A percentile compares a stretch with the other conserved stretches of the same genome.
phyloP scores from a whole-genome alignment of 2,888 invertebrate species.

The Penaeus monodon region DNA sequence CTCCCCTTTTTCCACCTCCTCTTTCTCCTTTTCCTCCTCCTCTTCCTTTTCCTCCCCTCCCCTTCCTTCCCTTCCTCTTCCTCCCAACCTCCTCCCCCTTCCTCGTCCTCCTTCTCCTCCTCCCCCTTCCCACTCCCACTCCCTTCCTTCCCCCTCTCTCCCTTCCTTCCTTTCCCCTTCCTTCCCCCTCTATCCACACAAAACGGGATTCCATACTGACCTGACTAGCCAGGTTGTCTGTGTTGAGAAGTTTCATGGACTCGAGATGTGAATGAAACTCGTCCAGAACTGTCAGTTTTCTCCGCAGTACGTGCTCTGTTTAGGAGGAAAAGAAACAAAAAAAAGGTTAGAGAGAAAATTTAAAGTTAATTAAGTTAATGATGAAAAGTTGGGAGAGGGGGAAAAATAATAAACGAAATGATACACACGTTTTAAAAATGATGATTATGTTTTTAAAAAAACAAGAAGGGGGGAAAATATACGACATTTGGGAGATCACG shows the following conservation, averaged over 20 bases:
- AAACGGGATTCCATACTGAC: conserved; percentile 71
- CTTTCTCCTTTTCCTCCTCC: too few relatives aligned
- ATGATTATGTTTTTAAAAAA: too few relatives aligned
- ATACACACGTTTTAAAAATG: too few relatives aligned
- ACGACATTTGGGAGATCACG: too few relatives aligned
- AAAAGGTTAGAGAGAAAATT: not conserved
- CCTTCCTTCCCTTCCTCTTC: not conserved
- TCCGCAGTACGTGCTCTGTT: conserved; percentile 85
- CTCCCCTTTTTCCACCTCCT: not conserved
- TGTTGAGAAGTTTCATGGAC: conserved; percentile 87
- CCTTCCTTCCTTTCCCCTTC: not conserved
- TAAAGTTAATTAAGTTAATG: too few relatives aligned
- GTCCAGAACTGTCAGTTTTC: conserved; percentile 86
- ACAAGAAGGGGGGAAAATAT: too few relatives aligned
- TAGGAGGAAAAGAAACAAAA: not conserved
- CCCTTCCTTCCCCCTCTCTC: not conserved
- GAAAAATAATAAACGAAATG: too few relatives aligned
- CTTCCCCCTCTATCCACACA: not conserved
- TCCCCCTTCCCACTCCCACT: not conserved
- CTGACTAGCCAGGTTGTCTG: conserved; percentile 85
- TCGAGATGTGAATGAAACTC: conserved; percentile 96
- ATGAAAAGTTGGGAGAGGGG: too few relatives aligned
- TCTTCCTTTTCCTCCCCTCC: too few relatives aligned
- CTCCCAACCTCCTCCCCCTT: not conserved
- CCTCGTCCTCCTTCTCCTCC: too few relatives aligned